These are phyloP conservation scores for Carpatolechia fugitivella DNA, from an alignment of 2,888 invertebrate species.

Conservation along the genomic window DNA sequence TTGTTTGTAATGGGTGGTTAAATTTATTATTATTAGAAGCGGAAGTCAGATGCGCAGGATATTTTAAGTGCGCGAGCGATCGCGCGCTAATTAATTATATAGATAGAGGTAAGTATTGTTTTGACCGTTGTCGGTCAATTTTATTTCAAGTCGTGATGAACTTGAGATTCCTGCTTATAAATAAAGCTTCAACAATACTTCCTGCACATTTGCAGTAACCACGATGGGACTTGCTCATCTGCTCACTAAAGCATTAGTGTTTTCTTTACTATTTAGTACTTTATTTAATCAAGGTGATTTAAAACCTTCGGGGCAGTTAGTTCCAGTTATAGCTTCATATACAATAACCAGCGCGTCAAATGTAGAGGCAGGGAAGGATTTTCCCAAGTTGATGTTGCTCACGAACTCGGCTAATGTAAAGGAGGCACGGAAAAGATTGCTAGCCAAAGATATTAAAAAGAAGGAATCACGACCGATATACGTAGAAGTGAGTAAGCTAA, in stretches of 20 bases:
- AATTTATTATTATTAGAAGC: too few relatives aligned
- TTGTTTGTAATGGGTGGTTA: too few relatives aligned
- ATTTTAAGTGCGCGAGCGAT: too few relatives aligned
- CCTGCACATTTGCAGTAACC: conserved; percentile 39
- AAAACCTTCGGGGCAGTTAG: conserved; percentile 27
- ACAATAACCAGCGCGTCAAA: conserved; percentile 37
- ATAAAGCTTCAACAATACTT: conserved; percentile 48
- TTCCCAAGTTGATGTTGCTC: conserved; percentile 52
- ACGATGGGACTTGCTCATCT: conserved; percentile 43
- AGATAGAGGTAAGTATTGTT: too few relatives aligned
- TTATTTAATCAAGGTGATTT: conserved; percentile 17
- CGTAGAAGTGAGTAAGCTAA: conserved; percentile 58
- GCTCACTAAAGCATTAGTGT: conserved; percentile 12
- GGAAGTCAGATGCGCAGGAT: too few relatives aligned
- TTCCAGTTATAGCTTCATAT: conserved; percentile 54
- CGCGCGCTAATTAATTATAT: too few relatives aligned
- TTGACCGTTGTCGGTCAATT: conserved; percentile 26
- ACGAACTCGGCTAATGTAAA: conserved; percentile 30
- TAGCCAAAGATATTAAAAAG: conserved; percentile 20
- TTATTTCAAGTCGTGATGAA: conserved; percentile 56
- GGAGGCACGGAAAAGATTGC: conserved; percentile 3
- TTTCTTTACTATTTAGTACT: conserved; percentile 13
- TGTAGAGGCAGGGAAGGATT: conserved; percentile 61
- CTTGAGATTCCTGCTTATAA: conserved; percentile 54
- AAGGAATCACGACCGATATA: conserved; percentile 46